Evolutionary conservation across 2,113 vertebrate genomes (phyloP).

Genomic region (Solea senegalensis): DNA sequence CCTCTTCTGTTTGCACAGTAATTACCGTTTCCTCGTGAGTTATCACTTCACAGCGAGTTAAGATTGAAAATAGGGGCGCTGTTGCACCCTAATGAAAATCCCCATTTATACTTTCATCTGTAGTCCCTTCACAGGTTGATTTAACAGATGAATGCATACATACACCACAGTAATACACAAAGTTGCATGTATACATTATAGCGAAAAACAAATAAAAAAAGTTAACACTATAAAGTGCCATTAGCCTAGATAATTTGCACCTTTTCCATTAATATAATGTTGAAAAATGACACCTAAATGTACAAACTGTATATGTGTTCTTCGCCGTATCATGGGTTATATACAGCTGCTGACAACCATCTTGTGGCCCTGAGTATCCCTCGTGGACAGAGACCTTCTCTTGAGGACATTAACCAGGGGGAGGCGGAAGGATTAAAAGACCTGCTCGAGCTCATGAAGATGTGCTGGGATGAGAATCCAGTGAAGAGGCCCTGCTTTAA

Average conservation of each 20-base stretch:
- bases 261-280: no score
- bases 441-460: slow-evolving; percentile 54
- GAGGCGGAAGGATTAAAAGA: slow-evolving; percentile 34
- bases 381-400: not conserved
- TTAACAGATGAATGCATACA: no score
- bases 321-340: not conserved
- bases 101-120: no score
- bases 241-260: no score
- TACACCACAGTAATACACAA: no score
- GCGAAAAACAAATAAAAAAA: no score
- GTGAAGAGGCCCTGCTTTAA: slow-evolving; percentile 17
- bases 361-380: slow-evolving; percentile 5
- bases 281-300: not conserved
- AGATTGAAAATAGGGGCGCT: no score
- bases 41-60: not conserved
- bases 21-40: not conserved
- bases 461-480: slow-evolving; percentile 41
- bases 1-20: not conserved
- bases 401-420: not conserved
- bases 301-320: not conserved
- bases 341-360: accelerated
- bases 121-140: no score
- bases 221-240: no score
- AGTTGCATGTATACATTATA: no score
- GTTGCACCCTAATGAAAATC: no score